phyloP scores from a whole-genome alignment of 2,888 invertebrate genomes.

The Netelia melanura region DNA sequence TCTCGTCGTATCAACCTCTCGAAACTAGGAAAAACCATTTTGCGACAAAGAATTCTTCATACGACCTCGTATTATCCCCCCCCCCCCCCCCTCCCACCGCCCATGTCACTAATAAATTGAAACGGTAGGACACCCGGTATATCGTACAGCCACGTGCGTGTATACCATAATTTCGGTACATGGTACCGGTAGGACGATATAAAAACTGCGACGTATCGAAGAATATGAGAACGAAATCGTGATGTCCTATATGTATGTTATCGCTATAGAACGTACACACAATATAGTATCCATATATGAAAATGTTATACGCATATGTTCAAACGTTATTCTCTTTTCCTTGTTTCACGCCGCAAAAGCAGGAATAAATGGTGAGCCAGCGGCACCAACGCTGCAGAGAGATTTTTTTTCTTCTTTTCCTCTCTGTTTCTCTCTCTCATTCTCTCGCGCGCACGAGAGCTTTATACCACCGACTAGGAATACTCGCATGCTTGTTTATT shows the following conservation, averaged over 20 bases:
- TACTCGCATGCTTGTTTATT: conserved; percentile 56
- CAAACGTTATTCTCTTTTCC: conserved; percentile 63
- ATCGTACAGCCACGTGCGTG: background rate
- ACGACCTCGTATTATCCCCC: no score
- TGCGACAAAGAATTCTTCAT: no score
- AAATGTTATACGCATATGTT: conserved; percentile 20
- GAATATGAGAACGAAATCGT: conserved; percentile 11
- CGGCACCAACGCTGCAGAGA: conserved; percentile 15
- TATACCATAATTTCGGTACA: conserved; percentile 12
- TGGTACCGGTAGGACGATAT: background rate
- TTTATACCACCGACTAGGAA: background rate
- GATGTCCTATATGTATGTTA: conserved; percentile 7
- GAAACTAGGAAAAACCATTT: no score
- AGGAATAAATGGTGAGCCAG: conserved; percentile 84
- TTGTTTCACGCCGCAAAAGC: conserved; percentile 81
- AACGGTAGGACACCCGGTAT: no score
- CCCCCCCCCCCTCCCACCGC: no score
- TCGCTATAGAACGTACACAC: conserved; percentile 28
- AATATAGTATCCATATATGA: background rate
- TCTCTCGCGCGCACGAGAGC: background rate
- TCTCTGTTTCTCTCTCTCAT: conserved; percentile 15
- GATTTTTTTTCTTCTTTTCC: background rate
- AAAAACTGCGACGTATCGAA: conserved; percentile 16
- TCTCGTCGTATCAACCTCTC: no score
- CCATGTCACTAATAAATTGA: no score